A percentile compares a stretch with the other conserved stretches of the same genome.
Conservation (phyloP, 2,797 vertebrate species). For the Argentina silus region DNA sequence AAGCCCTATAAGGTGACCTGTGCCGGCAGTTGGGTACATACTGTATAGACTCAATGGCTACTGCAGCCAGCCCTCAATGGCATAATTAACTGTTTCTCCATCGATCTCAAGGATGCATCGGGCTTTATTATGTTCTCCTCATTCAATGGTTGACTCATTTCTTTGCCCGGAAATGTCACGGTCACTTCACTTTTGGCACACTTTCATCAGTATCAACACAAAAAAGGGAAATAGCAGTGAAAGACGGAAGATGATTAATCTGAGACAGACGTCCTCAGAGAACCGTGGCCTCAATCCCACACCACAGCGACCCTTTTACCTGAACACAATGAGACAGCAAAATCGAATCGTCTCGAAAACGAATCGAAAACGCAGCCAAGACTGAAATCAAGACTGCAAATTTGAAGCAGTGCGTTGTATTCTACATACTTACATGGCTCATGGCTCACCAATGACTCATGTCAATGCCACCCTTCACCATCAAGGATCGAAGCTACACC, state of each 20-base stretch:
- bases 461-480: too few species aligned
- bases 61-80: not conserved
- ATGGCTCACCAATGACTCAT: too few species aligned
- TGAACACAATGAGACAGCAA: not conserved
- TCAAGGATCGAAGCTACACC: too few species aligned
- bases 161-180: conserved; percentile 10
- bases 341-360: not conserved
- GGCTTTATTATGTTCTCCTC: not conserved
- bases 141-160: not conserved
- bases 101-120: not conserved
- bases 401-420: too few species aligned
- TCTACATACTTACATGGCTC: too few species aligned
- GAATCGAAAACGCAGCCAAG: too few species aligned
- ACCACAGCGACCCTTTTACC: not conserved
- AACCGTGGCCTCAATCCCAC: not conserved
- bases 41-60: not conserved
- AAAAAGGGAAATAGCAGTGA: not conserved
- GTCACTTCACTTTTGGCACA: conserved; percentile 14
- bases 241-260: not conserved
- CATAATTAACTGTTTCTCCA: not conserved
- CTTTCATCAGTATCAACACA: conserved; percentile 1
- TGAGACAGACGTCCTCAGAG: not conserved
- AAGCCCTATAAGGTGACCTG: not conserved
- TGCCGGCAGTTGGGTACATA: not conserved
- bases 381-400: too few species aligned